Evolutionary conservation across 2,797 vertebrate genomes (phyloP).

Genomic region (Acanthopagrus latus): DNA sequence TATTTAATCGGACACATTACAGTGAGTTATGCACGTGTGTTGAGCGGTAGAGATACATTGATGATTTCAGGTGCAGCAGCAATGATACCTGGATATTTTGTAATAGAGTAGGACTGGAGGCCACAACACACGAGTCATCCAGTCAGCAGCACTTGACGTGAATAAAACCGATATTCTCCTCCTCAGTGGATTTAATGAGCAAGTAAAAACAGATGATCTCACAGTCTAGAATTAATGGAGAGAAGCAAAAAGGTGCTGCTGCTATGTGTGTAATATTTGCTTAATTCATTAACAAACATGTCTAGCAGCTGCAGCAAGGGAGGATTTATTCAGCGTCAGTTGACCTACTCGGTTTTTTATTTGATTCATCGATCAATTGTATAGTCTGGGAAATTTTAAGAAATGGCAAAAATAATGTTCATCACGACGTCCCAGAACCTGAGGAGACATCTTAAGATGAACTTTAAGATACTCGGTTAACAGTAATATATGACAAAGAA

Average conservation of each 20-base stretch:
- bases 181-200: too few species aligned
- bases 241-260: not conserved
- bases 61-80: too few species aligned
- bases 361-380: not conserved
- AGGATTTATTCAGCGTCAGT: not conserved
- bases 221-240: not conserved
- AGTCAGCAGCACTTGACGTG: not conserved
- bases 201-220: not conserved
- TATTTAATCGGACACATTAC: not conserved
- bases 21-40: not conserved
- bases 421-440: not conserved
- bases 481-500: not conserved
- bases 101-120: not conserved
- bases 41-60: not conserved
- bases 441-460: not conserved
- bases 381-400: not conserved
- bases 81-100: not conserved
- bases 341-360: not conserved
- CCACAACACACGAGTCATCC: not conserved
- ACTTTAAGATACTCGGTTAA: not conserved
- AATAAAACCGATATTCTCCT: not conserved
- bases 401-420: not conserved
- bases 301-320: not conserved
- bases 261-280: not conserved
- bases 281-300: not conserved